A percentile compares a stretch with the other conserved stretches of the same genome.
These are phyloP conservation scores for Mus pahari DNA, from an alignment of 2,113 vertebrate genomes.

Conservation along the genomic window DNA sequence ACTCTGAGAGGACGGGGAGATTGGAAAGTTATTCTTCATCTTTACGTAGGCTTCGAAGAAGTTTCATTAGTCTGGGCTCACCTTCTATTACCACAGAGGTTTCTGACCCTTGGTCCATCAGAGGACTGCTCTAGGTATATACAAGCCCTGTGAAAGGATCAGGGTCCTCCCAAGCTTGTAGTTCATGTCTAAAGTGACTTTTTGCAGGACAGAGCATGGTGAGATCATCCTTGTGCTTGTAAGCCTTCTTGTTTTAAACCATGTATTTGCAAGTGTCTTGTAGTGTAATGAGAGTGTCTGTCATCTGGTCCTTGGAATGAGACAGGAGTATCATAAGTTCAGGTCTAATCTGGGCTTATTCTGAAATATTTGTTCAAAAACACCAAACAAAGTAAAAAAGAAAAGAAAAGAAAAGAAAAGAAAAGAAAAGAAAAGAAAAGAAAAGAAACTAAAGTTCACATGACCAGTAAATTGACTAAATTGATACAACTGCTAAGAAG, in stretches of 20 bases:
- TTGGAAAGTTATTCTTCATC: not conserved
- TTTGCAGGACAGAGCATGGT: not conserved
- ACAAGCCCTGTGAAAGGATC: not conserved
- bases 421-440: not conserved
- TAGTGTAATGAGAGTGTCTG: not conserved
- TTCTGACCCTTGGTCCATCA: not conserved
- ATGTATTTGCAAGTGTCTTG: not conserved
- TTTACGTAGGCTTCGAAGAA: slow-evolving; percentile 34
- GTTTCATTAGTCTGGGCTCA: not conserved
- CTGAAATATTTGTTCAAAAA: not conserved
- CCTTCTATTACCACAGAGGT: not conserved
- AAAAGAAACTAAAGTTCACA: not conserved
- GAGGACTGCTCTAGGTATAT: not conserved
- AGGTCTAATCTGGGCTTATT: not conserved
- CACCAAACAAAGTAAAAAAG: not conserved
- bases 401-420: not conserved
- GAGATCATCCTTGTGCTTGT: not conserved
- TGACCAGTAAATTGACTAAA: not conserved
- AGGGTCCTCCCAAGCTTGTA: not conserved
- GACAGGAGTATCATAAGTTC: not conserved
- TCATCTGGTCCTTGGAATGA: not conserved
- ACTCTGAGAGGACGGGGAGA: slow-evolving; percentile 44
- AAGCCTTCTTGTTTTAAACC: slow-evolving; percentile 8
- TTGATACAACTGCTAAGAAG: not conserved
- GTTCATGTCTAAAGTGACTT: not conserved